A percentile compares a stretch with the other conserved stretches of the same genome.
Conservation (phyloP, 2,888 invertebrate species). For the Ceriagrion tenellum region DNA sequence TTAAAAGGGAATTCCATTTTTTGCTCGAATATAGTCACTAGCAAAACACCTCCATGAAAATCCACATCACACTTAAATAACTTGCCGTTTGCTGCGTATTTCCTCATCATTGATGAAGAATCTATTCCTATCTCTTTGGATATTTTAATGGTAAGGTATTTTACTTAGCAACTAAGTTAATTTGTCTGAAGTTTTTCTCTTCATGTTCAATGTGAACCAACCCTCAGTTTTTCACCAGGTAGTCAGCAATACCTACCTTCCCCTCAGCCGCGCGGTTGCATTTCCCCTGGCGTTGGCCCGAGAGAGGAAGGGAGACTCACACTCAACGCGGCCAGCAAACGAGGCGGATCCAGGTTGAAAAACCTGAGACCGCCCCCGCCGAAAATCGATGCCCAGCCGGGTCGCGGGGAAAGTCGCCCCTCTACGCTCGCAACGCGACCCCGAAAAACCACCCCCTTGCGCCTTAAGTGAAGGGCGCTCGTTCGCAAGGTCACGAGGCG, state of each 20-base stretch:
- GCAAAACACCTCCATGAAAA: no score
- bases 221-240: no score
- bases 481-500: background rate
- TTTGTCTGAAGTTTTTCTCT: no score
- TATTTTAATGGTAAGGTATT: no score
- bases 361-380: slow-evolving; percentile 32
- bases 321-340: background rate
- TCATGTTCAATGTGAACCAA: no score
- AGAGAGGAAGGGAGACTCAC: background rate
- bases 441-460: background rate
- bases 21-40: no score
- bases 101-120: no score
- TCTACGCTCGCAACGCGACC: background rate
- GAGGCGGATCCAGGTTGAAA: slow-evolving; percentile 26
- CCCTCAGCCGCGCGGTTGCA: background rate
- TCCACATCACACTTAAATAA: no score
- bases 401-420: background rate
- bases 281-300: background rate
- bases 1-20: no score
- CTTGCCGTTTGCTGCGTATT: no score
- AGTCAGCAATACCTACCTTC: background rate
- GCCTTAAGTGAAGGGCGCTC: background rate
- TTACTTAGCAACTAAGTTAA: no score
- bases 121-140: no score
- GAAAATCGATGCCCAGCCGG: background rate